Percentiles rank a stretch among this genome's conserved stretches.
Evolutionary conservation across 2,888 invertebrate species (phyloP).

Genomic region (Callinectes sapidus): DNA sequence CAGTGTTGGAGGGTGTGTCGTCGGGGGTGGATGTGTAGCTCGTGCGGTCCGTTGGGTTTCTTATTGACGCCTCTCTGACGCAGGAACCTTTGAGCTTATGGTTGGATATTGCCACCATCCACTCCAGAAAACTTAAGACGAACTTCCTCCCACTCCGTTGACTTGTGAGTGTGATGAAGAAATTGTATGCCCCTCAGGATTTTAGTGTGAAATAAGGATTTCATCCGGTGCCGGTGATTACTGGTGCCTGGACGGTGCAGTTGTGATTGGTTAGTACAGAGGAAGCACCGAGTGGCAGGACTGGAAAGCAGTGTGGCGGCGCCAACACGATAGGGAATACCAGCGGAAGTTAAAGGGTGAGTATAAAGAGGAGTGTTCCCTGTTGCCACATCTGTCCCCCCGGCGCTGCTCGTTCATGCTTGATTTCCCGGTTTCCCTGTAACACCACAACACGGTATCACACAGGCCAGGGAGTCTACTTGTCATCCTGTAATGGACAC

Average conservation of each 20-base stretch:
- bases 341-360: slow-evolving; percentile 48
- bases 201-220: slow-evolving; percentile 23
- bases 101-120: slow-evolving; percentile 33
- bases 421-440: neutral
- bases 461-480: neutral
- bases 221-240: neutral
- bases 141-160: slow-evolving; percentile 15
- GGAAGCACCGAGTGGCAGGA: neutral
- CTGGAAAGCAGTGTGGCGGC: neutral
- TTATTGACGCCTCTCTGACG: slow-evolving; percentile 18
- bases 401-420: neutral
- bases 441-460: neutral
- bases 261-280: neutral
- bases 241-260: neutral
- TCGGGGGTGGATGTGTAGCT: slow-evolving; percentile 39
- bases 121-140: slow-evolving; percentile 17
- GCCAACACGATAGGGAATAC: slow-evolving; percentile 3
- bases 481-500: neutral
- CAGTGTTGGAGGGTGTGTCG: slow-evolving; percentile 54
- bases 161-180: neutral
- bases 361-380: neutral
- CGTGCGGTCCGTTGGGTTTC: slow-evolving; percentile 42
- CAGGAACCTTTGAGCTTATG: neutral
- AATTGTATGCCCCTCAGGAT: neutral
- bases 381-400: slow-evolving; percentile 25